Percentiles rank a stretch among this genome's conserved stretches.
These are phyloP conservation scores for Euthynnus affinis DNA, from an alignment of 2,797 vertebrate genomes.

Conservation along the genomic window DNA sequence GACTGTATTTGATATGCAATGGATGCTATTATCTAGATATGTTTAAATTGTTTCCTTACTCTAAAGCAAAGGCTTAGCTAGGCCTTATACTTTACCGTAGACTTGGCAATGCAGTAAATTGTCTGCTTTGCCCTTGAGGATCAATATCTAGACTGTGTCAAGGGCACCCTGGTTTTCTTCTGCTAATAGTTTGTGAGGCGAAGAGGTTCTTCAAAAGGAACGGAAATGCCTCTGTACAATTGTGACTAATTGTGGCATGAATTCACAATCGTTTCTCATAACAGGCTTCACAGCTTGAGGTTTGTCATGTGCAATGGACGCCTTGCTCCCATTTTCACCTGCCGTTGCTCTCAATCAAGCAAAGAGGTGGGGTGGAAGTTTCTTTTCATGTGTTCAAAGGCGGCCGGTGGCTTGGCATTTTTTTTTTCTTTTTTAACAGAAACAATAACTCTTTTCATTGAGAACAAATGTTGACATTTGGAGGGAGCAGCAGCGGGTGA, in stretches of 20 bases:
- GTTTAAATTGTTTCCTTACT: slow-evolving; percentile 35
- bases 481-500: slow-evolving; percentile 70
- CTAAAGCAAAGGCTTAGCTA: slow-evolving; percentile 25
- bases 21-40: slow-evolving; percentile 64
- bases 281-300: slow-evolving; percentile 72
- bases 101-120: slow-evolving; percentile 26
- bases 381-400: slow-evolving; percentile 88
- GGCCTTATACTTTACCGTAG: slow-evolving; percentile 23
- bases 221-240: slow-evolving; percentile 55
- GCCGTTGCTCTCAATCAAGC: slow-evolving; percentile 79
- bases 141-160: slow-evolving; percentile 55
- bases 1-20: slow-evolving; percentile 65
- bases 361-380: slow-evolving; percentile 83
- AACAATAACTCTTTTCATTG: slow-evolving; percentile 93
- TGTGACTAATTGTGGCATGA: slow-evolving; percentile 79
- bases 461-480: slow-evolving; percentile 95
- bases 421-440: slow-evolving; percentile 81
- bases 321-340: slow-evolving; percentile 81
- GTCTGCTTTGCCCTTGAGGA: slow-evolving; percentile 63
- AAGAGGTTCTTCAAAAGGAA: slow-evolving; percentile 60
- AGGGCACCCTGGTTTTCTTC: slow-evolving; percentile 45
- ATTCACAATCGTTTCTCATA: slow-evolving; percentile 71
- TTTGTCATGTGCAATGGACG: slow-evolving; percentile 67
- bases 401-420: slow-evolving; percentile 84
- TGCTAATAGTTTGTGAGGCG: slow-evolving; percentile 51